phyloP scores from a whole-genome alignment of 2,888 invertebrate genomes.

The Agriopis marginaria region DNA sequence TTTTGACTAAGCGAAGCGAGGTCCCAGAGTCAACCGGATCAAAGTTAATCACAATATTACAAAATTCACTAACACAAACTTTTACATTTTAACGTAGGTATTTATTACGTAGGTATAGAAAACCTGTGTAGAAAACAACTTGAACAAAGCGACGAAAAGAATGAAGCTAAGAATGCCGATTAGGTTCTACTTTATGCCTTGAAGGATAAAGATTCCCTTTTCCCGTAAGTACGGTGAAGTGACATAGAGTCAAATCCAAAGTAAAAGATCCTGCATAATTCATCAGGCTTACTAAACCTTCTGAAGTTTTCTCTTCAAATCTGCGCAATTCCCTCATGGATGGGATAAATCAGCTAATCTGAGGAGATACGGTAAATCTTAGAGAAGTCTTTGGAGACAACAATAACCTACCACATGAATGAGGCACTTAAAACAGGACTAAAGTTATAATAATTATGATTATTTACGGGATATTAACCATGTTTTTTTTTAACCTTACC shows the following conservation, averaged over 20 bases:
- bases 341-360: conserved; percentile 38
- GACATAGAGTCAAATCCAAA: conserved; percentile 36
- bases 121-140: neutral
- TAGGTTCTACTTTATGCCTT: conserved; percentile 9
- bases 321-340: conserved; percentile 22
- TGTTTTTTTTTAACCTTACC: too few relatives aligned
- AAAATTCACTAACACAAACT: too few relatives aligned
- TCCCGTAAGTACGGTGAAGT: conserved; percentile 27
- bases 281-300: conserved; percentile 37
- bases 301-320: conserved; percentile 38
- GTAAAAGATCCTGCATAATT: conserved; percentile 46
- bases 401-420: neutral
- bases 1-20: too few relatives aligned
- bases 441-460: too few relatives aligned
- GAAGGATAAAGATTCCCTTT: conserved; percentile 24
- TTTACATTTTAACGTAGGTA: too few relatives aligned
- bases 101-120: neutral
- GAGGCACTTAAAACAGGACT: neutral
- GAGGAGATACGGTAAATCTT: conserved; percentile 16
- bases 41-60: too few relatives aligned
- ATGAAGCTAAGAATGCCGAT: neutral
- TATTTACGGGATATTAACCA: too few relatives aligned
- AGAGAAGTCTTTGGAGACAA: neutral
- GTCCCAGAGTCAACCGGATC: too few relatives aligned
- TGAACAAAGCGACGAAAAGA: neutral